Percentiles rank a stretch among this genome's conserved stretches.
These are phyloP conservation scores for Asteroscopus sphinx DNA, from an alignment of 2,888 invertebrate species.

Conservation along the genomic window DNA sequence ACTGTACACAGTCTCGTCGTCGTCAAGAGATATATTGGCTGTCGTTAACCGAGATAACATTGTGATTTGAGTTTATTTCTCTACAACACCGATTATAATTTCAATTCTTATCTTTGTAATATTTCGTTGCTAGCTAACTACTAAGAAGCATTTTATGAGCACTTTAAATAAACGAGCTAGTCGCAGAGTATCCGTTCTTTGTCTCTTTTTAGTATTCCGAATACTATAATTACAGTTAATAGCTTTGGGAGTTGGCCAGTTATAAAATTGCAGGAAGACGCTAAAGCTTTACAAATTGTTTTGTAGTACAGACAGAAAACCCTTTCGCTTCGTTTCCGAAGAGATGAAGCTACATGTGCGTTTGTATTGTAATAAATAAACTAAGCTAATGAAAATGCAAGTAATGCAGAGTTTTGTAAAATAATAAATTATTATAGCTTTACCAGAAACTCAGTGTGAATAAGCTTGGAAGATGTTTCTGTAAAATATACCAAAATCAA, in stretches of 20 bases:
- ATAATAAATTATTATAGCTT: too few species aligned
- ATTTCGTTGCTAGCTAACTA: slow-evolving; percentile 22
- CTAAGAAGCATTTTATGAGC: slow-evolving; percentile 36
- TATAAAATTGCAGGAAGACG: slow-evolving; percentile 45
- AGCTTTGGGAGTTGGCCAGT: slow-evolving; percentile 38
- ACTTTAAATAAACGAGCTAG: slow-evolving; percentile 41
- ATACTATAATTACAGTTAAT: slow-evolving; percentile 51
- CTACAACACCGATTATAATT: not conserved
- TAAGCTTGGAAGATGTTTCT: too few species aligned
- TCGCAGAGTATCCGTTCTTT: slow-evolving; percentile 26
- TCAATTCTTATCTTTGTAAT: slow-evolving; percentile 17
- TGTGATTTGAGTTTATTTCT: too few species aligned
- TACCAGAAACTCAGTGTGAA: too few species aligned
- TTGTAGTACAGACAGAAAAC: slow-evolving; percentile 10
- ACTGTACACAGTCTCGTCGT: too few species aligned
- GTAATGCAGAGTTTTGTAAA: too few species aligned
- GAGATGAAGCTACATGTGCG: not conserved
- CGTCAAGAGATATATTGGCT: too few species aligned
- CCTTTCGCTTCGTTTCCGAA: slow-evolving; percentile 2
- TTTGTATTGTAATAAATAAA: too few species aligned
- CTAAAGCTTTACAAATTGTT: not conserved
- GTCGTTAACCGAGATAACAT: too few species aligned
- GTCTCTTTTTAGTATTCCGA: slow-evolving; percentile 43
- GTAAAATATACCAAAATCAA: not conserved
- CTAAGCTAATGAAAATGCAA: too few species aligned